A percentile compares a stretch with the other conserved stretches of the same genome.
Evolutionary conservation across 2,797 vertebrate genomes (phyloP).

Genomic region (Poeciliopsis infans): DNA sequence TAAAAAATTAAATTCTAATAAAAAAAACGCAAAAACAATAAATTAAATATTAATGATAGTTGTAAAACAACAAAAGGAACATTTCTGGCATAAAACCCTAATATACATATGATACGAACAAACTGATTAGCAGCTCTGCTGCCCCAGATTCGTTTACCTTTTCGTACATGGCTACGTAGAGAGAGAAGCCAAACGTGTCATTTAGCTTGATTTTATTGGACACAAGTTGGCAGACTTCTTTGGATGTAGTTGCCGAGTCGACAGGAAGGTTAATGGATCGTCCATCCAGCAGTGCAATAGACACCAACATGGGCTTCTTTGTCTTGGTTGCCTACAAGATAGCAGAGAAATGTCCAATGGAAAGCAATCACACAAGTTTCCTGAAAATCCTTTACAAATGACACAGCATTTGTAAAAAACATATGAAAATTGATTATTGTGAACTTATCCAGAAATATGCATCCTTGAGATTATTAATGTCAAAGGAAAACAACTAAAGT

Average conservation of each 20-base stretch:
- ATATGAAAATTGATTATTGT: neutral
- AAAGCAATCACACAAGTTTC: neutral
- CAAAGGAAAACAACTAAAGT: neutral
- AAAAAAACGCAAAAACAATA: no score
- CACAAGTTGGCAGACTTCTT: constrained; percentile 87
- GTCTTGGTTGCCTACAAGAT: constrained; percentile 88
- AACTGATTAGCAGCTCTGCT: no score
- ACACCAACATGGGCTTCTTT: constrained; percentile 87
- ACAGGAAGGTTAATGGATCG: constrained; percentile 83
- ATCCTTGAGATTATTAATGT: neutral
- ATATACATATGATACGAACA: no score
- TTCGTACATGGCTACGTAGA: constrained; percentile 91
- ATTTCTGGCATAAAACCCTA: no score
- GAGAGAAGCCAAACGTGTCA: constrained; percentile 92
- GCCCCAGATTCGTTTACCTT: constrained; percentile 80
- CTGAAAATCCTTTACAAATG: neutral
- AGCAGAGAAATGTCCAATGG: constrained; percentile 10
- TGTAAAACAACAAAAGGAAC: no score
- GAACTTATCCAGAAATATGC: neutral
- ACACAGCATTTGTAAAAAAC: neutral
- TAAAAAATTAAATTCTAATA: no score
- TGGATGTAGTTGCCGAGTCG: constrained; percentile 91
- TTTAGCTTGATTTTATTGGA: constrained; percentile 84
- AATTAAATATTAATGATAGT: no score
- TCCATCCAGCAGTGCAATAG: constrained; percentile 87